phyloP scores from a whole-genome alignment of 2,888 invertebrate species.

The Acleris cristana region DNA sequence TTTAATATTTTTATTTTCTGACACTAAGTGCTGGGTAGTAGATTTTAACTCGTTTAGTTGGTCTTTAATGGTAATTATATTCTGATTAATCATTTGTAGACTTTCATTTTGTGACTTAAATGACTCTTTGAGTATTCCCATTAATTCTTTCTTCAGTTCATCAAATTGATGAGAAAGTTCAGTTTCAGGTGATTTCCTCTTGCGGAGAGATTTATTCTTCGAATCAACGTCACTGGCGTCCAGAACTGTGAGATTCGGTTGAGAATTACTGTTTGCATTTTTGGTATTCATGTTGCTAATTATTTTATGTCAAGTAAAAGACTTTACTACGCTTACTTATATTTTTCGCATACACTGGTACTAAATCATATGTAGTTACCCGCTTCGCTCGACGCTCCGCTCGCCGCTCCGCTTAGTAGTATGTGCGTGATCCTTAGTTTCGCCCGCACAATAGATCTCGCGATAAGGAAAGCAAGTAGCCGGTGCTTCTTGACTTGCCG shows the following conservation, averaged over 20 bases:
- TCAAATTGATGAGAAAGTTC: background rate
- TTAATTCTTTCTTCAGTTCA: background rate
- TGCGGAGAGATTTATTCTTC: background rate
- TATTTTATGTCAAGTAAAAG: too few species aligned
- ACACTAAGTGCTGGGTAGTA: constrained; percentile 26
- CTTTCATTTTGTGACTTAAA: constrained; percentile 24
- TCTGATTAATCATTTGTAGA: constrained; percentile 19
- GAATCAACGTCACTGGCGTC: background rate
- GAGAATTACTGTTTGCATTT: background rate
- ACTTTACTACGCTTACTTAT: too few species aligned
- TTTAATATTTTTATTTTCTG: constrained; percentile 27
- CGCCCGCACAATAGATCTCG: too few species aligned
- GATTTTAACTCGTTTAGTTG: constrained; percentile 21
- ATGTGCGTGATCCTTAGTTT: too few species aligned
- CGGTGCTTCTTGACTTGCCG: too few species aligned
- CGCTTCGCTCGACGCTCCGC: too few species aligned
- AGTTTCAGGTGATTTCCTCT: background rate
- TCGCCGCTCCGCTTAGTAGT: too few species aligned
- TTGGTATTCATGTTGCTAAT: background rate
- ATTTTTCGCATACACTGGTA: too few species aligned
- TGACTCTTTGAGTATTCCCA: background rate
- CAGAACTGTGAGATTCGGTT: background rate
- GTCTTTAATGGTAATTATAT: constrained; percentile 32
- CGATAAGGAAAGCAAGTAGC: too few species aligned
- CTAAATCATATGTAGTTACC: too few species aligned